phyloP scores from a whole-genome alignment of 2,113 vertebrate genomes.

The Genyomyrus donnyi region DNA sequence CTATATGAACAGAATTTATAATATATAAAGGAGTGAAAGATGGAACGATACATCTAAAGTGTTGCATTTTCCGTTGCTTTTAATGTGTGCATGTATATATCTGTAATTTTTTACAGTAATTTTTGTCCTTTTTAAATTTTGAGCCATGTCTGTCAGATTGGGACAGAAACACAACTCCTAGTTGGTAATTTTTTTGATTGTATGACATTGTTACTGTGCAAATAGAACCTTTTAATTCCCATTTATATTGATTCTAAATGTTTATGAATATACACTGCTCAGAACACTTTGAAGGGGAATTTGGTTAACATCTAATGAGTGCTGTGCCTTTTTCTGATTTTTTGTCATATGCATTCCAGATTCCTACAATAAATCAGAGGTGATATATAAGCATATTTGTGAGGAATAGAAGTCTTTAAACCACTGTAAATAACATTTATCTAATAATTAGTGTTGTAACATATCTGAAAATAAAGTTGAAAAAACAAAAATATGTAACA shows the following conservation, averaged over 20 bases:
- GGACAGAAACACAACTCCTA: neutral
- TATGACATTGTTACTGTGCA: neutral
- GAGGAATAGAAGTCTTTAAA: neutral
- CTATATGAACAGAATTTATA: conserved; percentile 2
- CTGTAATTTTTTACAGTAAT: neutral
- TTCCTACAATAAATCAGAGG: neutral
- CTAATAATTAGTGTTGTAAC: neutral
- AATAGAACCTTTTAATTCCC: neutral
- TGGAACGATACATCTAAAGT: conserved; percentile 2
- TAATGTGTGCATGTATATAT: neutral
- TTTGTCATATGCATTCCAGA: neutral
- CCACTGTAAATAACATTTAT: neutral
- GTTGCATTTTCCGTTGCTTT: neutral
- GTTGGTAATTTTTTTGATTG: neutral
- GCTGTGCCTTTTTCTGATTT: neutral
- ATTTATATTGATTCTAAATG: neutral
- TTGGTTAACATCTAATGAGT: neutral
- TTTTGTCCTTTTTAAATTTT: neutral
- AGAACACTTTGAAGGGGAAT: neutral
- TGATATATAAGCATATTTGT: neutral
- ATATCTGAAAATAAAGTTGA: neutral
- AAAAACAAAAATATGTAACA: neutral
- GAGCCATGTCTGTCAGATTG: neutral
- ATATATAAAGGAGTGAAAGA: conserved; percentile 6
- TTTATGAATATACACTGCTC: neutral